Evolutionary conservation across 2,888 invertebrate species (phyloP), one percentile per base, ranked within the genome.

Genomic region (Nudaria mundana): DNA sequence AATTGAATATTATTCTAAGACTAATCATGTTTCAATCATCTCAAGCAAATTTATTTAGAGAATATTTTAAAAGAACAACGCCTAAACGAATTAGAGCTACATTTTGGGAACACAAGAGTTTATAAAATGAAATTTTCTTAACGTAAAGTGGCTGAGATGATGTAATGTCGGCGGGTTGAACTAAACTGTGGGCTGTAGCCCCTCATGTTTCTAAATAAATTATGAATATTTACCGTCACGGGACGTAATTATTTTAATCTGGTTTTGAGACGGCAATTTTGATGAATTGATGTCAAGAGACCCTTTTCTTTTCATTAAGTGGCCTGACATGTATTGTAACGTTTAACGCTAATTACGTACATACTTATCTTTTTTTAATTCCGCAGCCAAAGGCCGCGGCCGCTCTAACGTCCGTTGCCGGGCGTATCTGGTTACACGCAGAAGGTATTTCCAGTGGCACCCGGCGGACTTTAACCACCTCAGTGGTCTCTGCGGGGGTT

Each of bases 171-270:
- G 63, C 53, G 57, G 60, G 63, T 65, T 63, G 61, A 59, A 64
- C 71, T 66, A 71, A 75, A 70, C 72, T 63, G 68, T 58, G 64
- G 67, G 56, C 58, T 60, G 66, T 66, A 59, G 58, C 45, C 76
- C 81, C 80, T 80, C 76, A 76, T 81, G 80, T 76, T 80, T 79
- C 76, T 76, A 74, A 81, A 81, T 82, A 82, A 82, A 82, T 84
- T 78, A 81, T 83, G 79, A 82, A 83, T 82, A 82, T 85, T 81
- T 81, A 82, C 79, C 72, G 72, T 72, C 72, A 78, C 71, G 72
- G 63, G 77, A 74, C 75, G 71, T 77, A 76, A 81, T 83, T 82
- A 84, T 80, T 84, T 81, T 81, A 83, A 83, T 83, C 77, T 76
- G 66, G 73, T 74, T 73, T 70, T 59, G 66, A 73, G 78, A 78